Base-by-base conservation (phyloP, 2,888 invertebrate species). In the Caradrina kadenii region DNA sequence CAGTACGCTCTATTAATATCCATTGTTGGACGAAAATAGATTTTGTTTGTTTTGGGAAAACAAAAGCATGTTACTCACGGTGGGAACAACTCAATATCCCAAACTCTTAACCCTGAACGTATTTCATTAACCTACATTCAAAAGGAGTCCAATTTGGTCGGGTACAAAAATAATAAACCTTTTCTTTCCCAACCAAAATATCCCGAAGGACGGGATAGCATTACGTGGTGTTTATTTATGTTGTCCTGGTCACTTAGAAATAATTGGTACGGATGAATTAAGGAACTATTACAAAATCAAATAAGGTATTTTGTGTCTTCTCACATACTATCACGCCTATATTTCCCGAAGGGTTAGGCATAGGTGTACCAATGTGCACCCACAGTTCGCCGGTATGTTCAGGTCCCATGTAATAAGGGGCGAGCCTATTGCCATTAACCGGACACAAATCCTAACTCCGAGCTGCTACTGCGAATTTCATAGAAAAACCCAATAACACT, bases 111-210 rank as follows among this genome's bases (percentile, higher is more conserved):
- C 63, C 55, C 55, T 69, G 58, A 63, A 50, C 26, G 26, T 58
- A 76, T 75, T 71, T 60, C 56, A 63, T 79, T 79, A 74, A 76
- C 76, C 76, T 61, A 56, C 60, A 76, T 55, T 60, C 21, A 19
- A 21, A 50, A 55, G 11, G 48, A 62, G 50, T 22, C 39, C 50
- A 54, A 64, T 62, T 74, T 62, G 39, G 22, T 21, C 17, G 22
- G 48, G 13, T 17, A 50, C 39, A 31, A 58, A 74, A 69, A 74
- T 74, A 76, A 63, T 69, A 61, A 56, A 54, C 22, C 48, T 54
- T 63, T 74, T 64, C 52, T 61, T 50, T 59, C 13, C 7, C 39
- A 21, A 62, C 52, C 52, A 59, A 42, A 54, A 48, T 61, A 17
- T 26, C 19, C 39, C 56, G n/a, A 69, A 59, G 69, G 74, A 61